A percentile compares a stretch with the other conserved stretches of the same genome.
phyloP scores from a whole-genome alignment of 2,888 invertebrate genomes.

The Drosophila nigricruria region DNA sequence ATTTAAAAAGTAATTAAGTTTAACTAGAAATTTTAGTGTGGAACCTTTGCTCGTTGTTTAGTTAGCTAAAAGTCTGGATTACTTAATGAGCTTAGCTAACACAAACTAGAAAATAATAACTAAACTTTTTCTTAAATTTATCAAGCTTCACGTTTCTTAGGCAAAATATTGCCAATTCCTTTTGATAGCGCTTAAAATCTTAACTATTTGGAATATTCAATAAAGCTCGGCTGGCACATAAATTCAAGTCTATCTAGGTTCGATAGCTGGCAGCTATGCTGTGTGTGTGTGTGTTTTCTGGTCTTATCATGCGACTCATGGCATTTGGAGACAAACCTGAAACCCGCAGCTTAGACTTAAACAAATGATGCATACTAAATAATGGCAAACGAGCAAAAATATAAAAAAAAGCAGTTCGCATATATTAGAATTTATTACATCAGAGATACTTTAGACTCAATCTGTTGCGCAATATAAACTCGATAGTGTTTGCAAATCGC shows the following conservation, averaged over 20 bases:
- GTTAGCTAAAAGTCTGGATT: background rate
- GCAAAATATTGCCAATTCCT: background rate
- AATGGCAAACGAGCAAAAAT: constrained; percentile 30
- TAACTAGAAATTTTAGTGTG: too few species aligned
- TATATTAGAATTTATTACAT: constrained; percentile 66
- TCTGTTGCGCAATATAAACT: constrained; percentile 52
- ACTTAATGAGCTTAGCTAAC: background rate
- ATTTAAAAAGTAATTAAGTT: constrained; percentile 1
- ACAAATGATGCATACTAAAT: constrained; percentile 52
- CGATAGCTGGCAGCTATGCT: constrained; percentile 7
- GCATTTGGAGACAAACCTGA: constrained; percentile 53
- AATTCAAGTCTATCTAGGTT: constrained; percentile 23
- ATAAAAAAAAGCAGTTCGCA: constrained; percentile 39
- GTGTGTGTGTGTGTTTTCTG: constrained; percentile 10
- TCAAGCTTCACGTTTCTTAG: background rate
- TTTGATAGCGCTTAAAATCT: background rate
- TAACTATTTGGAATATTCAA: constrained; percentile 7
- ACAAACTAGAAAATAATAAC: background rate
- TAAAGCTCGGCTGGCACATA: constrained; percentile 10
- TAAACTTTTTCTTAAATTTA: background rate
- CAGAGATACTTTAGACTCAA: constrained; percentile 19
- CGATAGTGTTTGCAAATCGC: constrained; percentile 1
- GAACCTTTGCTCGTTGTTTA: too few species aligned
- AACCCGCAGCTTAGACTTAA: constrained; percentile 16
- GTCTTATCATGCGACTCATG: constrained; percentile 40